Evolutionary conservation across 2,888 invertebrate species (phyloP).

Genomic region (Drosophila prostipennis): DNA sequence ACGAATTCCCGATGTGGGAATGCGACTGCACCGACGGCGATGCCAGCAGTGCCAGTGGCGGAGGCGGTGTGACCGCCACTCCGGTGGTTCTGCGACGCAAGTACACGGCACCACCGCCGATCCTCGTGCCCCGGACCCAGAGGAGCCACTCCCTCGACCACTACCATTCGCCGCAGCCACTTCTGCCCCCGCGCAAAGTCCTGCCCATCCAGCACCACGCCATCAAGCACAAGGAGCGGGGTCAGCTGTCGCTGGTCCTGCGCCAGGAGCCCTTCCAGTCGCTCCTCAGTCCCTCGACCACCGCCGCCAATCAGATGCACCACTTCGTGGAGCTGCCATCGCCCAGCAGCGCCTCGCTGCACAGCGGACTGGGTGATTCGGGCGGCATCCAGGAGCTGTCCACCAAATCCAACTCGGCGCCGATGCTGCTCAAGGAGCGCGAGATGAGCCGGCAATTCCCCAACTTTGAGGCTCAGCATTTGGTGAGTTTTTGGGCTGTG

Average conservation of each 20-base stretch:
- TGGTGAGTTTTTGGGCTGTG: conserved; percentile 73
- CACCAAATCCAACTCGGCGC: conserved; percentile 84
- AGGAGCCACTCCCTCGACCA: conserved; percentile 83
- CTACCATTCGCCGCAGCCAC: conserved; percentile 59
- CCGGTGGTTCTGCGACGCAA: conserved; percentile 82
- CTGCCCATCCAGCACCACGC: conserved; percentile 52
- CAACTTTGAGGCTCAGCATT: conserved; percentile 83
- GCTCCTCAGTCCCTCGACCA: conserved; percentile 74
- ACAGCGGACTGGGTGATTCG: conserved; percentile 82
- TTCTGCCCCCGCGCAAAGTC: conserved; percentile 65
- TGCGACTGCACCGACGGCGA: conserved; percentile 82
- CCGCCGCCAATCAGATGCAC: conserved; percentile 59
- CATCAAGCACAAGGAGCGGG: conserved; percentile 68
- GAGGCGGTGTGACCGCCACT: conserved; percentile 54
- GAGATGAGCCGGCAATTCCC: conserved; percentile 72
- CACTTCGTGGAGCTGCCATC: conserved; percentile 84
- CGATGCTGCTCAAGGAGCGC: conserved; percentile 83
- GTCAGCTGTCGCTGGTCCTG: conserved; percentile 81
- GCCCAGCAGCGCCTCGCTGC: conserved; percentile 84
- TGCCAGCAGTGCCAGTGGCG: conserved; percentile 73
- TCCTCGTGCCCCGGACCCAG: conserved; percentile 77
- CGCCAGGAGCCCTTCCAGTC: conserved; percentile 84
- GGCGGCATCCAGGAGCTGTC: conserved; percentile 83
- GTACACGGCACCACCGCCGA: conserved; percentile 77
- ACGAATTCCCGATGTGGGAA: conserved; percentile 81